Evolutionary conservation across 2,888 invertebrate species (phyloP).

Genomic region (Drosophila ezoana): DNA sequence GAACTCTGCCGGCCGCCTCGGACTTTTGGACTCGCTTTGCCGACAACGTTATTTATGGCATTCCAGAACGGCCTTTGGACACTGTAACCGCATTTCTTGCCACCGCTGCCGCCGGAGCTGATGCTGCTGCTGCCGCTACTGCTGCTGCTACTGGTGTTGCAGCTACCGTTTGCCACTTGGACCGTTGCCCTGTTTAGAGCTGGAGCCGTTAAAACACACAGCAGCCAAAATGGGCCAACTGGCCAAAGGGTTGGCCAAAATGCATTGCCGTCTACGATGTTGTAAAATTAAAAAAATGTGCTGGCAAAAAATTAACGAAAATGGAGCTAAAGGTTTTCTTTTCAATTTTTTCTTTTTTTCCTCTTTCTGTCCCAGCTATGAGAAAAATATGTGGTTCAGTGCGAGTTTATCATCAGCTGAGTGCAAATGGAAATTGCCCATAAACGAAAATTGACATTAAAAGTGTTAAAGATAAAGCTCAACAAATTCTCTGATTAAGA

Average conservation of each 20-base stretch:
- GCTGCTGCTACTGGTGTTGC: slow-evolving; percentile 6
- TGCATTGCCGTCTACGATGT: slow-evolving; percentile 51
- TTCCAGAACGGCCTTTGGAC: slow-evolving; percentile 81
- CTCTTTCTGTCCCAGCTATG: background rate
- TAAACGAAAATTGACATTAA: slow-evolving; percentile 59
- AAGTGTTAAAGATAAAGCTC: slow-evolving; percentile 32
- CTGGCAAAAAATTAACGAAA: slow-evolving; percentile 70
- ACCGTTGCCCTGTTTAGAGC: slow-evolving; percentile 74
- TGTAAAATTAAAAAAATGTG: slow-evolving; percentile 71
- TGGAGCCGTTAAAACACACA: slow-evolving; percentile 21
- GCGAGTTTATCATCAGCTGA: slow-evolving; percentile 55
- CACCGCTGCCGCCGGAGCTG: slow-evolving; percentile 28
- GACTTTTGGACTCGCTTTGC: slow-evolving; percentile 58
- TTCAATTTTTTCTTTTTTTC: background rate
- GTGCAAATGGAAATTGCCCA: slow-evolving; percentile 52
- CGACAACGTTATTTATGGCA: slow-evolving; percentile 81
- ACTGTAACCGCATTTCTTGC: slow-evolving; percentile 81
- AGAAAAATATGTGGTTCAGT: slow-evolving; percentile 13
- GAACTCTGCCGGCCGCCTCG: slow-evolving; percentile 48
- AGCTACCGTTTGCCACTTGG: slow-evolving; percentile 53
- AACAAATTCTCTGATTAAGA: background rate
- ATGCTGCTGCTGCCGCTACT: slow-evolving; percentile 8
- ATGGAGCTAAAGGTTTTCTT: slow-evolving; percentile 52
- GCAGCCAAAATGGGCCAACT: slow-evolving; percentile 25
- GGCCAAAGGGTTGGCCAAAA: slow-evolving; percentile 53